A percentile compares a stretch with the other conserved stretches of the same genome.
These are phyloP conservation scores for Drosophila pseudoobscura DNA, from an alignment of 1,140 invertebrate genomes.

Conservation along the genomic window DNA sequence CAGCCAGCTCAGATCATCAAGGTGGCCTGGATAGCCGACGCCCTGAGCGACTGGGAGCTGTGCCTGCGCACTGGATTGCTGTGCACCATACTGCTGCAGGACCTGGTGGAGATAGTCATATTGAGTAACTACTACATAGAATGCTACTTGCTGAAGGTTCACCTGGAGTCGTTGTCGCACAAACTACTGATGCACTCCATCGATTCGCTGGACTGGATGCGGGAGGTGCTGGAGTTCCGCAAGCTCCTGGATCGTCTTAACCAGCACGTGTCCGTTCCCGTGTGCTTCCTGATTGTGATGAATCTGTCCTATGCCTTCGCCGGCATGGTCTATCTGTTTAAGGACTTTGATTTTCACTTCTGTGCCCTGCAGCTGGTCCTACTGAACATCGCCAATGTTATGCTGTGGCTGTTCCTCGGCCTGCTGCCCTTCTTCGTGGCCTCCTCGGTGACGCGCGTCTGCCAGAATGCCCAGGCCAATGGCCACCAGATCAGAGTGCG, in stretches of 20 bases:
- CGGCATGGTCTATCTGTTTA: constrained; percentile 87
- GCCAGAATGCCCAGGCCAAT: constrained; percentile 87
- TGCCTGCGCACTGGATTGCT: constrained; percentile 83
- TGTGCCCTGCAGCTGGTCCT: constrained; percentile 85
- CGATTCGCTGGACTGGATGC: constrained; percentile 90
- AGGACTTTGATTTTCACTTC: constrained; percentile 82
- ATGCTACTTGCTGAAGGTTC: constrained; percentile 89
- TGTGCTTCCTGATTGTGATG: constrained; percentile 89
- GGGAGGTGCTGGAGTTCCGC: constrained; percentile 90
- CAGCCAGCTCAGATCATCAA: constrained; percentile 85
- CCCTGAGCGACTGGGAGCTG: constrained; percentile 85
- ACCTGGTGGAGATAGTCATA: constrained; percentile 90
- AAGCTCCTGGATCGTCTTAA: constrained; percentile 90
- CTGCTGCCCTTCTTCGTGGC: constrained; percentile 89
- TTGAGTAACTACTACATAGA: constrained; percentile 91
- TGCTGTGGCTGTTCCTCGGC: constrained; percentile 88
- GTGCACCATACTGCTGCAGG: constrained; percentile 89
- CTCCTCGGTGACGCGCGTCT: constrained; percentile 90
- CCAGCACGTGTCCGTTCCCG: constrained; percentile 88
- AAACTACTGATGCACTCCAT: constrained; percentile 89
- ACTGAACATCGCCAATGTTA: constrained; percentile 86
- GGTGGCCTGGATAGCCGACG: constrained; percentile 46
- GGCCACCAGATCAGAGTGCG: constrained; percentile 91
- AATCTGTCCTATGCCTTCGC: constrained; percentile 89
- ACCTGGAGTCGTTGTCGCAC: constrained; percentile 88